Conservation (phyloP, 2,797 vertebrate species). For the Salmo trutta region DNA sequence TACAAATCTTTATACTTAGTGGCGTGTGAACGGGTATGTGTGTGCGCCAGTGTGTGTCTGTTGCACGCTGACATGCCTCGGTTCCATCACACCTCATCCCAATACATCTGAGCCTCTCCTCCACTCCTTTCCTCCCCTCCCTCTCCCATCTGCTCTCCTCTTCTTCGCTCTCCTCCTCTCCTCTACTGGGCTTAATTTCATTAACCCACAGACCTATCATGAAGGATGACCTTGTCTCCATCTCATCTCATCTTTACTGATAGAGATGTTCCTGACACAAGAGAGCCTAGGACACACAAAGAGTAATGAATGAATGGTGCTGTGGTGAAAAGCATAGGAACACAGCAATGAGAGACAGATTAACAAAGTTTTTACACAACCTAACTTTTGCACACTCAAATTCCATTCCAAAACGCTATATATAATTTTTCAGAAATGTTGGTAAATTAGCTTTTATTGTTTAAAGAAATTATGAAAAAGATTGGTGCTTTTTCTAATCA, state of each 20-base stretch:
- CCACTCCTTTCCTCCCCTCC: too few species aligned
- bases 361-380: too few species aligned
- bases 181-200: slow-evolving; percentile 17
- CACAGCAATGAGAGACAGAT: not conserved
- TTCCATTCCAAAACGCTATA: too few species aligned
- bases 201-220: slow-evolving; percentile 36
- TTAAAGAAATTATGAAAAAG: too few species aligned
- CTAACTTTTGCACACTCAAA: too few species aligned
- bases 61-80: not conserved
- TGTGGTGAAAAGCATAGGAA: not conserved
- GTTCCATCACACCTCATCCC: slow-evolving; percentile 3
- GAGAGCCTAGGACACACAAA: slow-evolving; percentile 20
- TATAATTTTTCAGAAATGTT: too few species aligned
- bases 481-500: too few species aligned
- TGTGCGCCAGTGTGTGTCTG: not conserved
- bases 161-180: not conserved
- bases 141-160: not conserved
- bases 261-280: slow-evolving; percentile 6
- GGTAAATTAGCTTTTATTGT: too few species aligned
- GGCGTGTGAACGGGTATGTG: not conserved
- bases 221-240: slow-evolving; percentile 35
- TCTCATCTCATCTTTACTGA: slow-evolving; percentile 8
- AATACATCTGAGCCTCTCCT: slow-evolving; percentile 25
- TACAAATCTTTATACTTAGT: not conserved
- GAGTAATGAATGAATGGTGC: slow-evolving; percentile 3